Evolutionary conservation across 92 coral and sea anemone genomes (phyloP).

Genomic region (Parazoanthus atlanticus): DNA sequence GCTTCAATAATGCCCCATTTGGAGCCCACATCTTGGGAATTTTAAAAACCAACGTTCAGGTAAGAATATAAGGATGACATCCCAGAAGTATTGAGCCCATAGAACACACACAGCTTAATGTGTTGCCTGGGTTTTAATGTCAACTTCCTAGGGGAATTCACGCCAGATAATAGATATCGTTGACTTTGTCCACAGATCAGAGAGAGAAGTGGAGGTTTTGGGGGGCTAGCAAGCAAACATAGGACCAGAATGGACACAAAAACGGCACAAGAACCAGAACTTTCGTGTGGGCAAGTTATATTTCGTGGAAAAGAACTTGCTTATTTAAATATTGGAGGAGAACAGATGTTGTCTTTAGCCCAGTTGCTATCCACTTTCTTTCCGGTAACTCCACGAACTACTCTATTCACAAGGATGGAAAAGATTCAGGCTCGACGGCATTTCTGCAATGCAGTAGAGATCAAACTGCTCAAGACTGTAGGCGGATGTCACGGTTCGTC

Average conservation of each 20-base stretch:
- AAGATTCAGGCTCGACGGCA: constrained; percentile 89
- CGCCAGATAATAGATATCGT: constrained; percentile 35
- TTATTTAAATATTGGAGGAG: constrained; percentile 81
- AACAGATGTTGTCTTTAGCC: constrained; percentile 88
- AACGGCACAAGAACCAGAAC: constrained; percentile 41
- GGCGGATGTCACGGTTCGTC: constrained; percentile 95
- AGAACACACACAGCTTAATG: not conserved
- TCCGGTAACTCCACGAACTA: constrained; percentile 84
- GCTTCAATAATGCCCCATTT: constrained; percentile 13
- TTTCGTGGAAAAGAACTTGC: constrained; percentile 92
- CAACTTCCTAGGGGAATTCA: constrained; percentile 49
- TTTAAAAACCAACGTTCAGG: constrained; percentile 5
- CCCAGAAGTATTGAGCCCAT: not conserved
- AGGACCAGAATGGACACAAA: constrained; percentile 52
- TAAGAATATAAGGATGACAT: constrained; percentile 5
- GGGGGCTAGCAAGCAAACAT: constrained; percentile 9
- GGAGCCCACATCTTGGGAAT: constrained; percentile 20
- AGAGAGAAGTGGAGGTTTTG: constrained; percentile 36
- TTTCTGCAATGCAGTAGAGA: constrained; percentile 82
- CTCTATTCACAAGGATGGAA: constrained; percentile 94
- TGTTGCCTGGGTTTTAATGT: constrained; percentile 40
- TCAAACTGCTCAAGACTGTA: constrained; percentile 85
- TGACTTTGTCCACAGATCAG: constrained; percentile 51
- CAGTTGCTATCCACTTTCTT: constrained; percentile 79
- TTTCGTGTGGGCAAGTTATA: constrained; percentile 73